Conservation (phyloP, 2,113 vertebrate species). For the Engraulis encrasicolus region DNA sequence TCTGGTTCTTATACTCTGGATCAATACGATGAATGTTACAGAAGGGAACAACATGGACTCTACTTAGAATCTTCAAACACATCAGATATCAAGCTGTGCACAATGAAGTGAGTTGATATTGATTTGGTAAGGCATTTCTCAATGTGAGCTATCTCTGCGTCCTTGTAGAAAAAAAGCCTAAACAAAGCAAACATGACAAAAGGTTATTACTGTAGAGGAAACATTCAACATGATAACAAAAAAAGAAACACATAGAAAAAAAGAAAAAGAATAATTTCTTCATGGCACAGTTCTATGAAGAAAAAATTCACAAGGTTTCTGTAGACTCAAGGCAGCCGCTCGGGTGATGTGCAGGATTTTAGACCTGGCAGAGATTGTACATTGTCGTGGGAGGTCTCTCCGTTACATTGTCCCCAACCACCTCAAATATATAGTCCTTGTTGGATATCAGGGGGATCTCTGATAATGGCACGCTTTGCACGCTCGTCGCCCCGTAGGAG, state of each 20-base stretch:
- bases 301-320: slow-evolving; percentile 34
- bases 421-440: slow-evolving; percentile 75
- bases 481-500: slow-evolving; percentile 69
- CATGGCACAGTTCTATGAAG: slow-evolving; percentile 59
- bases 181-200: slow-evolving; percentile 19
- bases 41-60: no score
- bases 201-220: slow-evolving; percentile 24
- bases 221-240: not conserved
- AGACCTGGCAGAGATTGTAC: slow-evolving; percentile 82
- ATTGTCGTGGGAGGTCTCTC: slow-evolving; percentile 67
- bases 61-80: no score
- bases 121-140: not conserved
- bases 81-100: slow-evolving; percentile 7
- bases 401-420: slow-evolving; percentile 72
- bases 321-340: slow-evolving; percentile 51
- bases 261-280: slow-evolving; percentile 32
- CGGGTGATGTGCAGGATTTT: slow-evolving; percentile 31
- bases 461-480: slow-evolving; percentile 58
- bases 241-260: slow-evolving; percentile 6
- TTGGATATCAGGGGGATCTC: slow-evolving; percentile 67
- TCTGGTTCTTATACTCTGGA: not conserved
- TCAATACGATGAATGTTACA: not conserved
- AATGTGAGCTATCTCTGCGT: not conserved
- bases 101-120: not conserved
- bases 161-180: slow-evolving; percentile 16